Evolutionary conservation across 2,113 vertebrate species (phyloP).

Genomic region (Forbesichthys agassizii): DNA sequence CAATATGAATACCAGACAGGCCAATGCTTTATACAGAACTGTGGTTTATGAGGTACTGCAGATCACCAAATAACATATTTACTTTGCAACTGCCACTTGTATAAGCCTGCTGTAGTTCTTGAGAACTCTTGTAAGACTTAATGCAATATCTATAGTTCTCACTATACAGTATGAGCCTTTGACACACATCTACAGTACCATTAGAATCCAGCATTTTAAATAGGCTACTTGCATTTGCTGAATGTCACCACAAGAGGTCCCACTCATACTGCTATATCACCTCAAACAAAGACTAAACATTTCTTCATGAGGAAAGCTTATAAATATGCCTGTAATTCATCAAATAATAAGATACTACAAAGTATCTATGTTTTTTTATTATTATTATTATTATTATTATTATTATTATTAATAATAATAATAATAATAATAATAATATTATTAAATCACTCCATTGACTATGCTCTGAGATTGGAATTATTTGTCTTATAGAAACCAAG

Average conservation of each 20-base stretch:
- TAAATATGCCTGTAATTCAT: too few relatives aligned
- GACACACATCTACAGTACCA: background rate
- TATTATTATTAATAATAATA: too few relatives aligned
- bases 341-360: too few relatives aligned
- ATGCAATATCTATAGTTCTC: constrained; percentile 2
- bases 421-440: too few relatives aligned
- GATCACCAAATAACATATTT: background rate
- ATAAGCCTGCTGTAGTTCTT: background rate
- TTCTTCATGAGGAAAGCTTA: background rate
- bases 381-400: too few relatives aligned
- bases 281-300: background rate
- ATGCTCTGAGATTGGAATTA: too few relatives aligned
- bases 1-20: constrained; percentile 36
- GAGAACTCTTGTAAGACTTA: background rate
- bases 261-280: constrained; percentile 10
- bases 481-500: too few relatives aligned
- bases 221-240: constrained; percentile 1
- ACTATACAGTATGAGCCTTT: background rate
- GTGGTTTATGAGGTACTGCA: background rate
- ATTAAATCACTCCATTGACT: too few relatives aligned
- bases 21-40: background rate
- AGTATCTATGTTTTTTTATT: too few relatives aligned
- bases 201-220: background rate
- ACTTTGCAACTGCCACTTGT: background rate
- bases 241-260: constrained; percentile 47